Evolutionary conservation across 2,888 invertebrate species (phyloP), one percentile per base, ranked within the genome.

Genomic region (Acleris sparsana): DNA sequence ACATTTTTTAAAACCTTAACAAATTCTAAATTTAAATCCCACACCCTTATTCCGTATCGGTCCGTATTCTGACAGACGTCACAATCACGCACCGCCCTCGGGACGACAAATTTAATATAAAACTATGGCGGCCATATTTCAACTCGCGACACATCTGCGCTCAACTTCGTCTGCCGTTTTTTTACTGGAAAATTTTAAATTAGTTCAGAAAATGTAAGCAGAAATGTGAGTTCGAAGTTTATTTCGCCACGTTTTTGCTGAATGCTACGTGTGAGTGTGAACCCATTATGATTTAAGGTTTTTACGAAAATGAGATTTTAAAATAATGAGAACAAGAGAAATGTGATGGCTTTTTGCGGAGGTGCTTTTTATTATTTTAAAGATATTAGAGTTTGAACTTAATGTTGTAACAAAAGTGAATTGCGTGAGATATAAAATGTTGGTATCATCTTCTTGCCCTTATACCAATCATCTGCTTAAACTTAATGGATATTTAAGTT

Each of bases 41-140:
- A n/a, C 53, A 29, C 20, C 55, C 44, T 6, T 46, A 53, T 57
- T 46, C 52, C 44, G 29, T 46, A 17, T 49, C 49, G 49, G 17
- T 53, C 33, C 33, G 2, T 20, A 20, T 43, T 43, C 20, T 46
- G 57, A 25, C 57, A 29, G 39, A 33, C 48, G 44, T 55, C 64
- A 55, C 59, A 60, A 60, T 60, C 64, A 44, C 22, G n/a, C 4
- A 39, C 11, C 16, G 53, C 55, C 29, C 43, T 18, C 6, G 59
- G 49, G 64, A 60, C 55, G 64, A 65, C 60, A 61, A 66, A 66
- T 66, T 66, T 66, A 66, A 66, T 66, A 66, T 66, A 61, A 66
- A 66, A 66, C 65, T 66, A 66, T 66, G 61, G 53, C 59, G 18
- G 65, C 61, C 65, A 61, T 66, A 66, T 66, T 66, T 66, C 65